A percentile compares a stretch with the other conserved stretches of the same genome.
phyloP scores from a whole-genome alignment of 2,113 vertebrate genomes.

The Oriolus oriolus region DNA sequence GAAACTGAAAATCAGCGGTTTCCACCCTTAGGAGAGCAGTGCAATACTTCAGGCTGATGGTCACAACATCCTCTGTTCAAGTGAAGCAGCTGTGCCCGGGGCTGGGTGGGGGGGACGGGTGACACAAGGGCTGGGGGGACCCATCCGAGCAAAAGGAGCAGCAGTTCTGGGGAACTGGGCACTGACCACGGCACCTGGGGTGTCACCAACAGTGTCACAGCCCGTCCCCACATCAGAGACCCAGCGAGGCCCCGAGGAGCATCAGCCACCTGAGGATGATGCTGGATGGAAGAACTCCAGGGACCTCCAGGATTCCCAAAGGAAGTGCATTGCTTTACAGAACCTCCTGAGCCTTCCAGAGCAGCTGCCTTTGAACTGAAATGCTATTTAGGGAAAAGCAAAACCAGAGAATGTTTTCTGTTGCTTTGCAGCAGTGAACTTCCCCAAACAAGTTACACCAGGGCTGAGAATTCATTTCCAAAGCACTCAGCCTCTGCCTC shows the following conservation, averaged over 20 bases:
- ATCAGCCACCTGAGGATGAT: neutral
- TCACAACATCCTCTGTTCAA: too few species aligned
- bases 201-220: neutral
- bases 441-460: neutral
- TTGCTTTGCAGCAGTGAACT: neutral
- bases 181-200: neutral
- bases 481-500: neutral
- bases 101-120: neutral
- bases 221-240: neutral
- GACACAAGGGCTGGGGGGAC: neutral
- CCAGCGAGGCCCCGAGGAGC: neutral
- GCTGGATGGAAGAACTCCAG: neutral
- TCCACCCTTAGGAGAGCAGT: neutral
- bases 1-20: neutral
- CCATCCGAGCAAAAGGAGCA: fast-evolving
- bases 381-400: neutral
- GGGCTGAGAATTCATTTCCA: neutral
- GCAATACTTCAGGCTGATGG: neutral
- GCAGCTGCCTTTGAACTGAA: neutral
- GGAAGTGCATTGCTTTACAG: neutral
- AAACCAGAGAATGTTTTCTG: neutral
- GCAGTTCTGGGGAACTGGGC: neutral
- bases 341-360: neutral
- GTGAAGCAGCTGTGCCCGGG: neutral
- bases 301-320: neutral